These are phyloP conservation scores for Neuroterus valhalla DNA, from an alignment of 1,140 invertebrate species.

Conservation along the genomic window DNA sequence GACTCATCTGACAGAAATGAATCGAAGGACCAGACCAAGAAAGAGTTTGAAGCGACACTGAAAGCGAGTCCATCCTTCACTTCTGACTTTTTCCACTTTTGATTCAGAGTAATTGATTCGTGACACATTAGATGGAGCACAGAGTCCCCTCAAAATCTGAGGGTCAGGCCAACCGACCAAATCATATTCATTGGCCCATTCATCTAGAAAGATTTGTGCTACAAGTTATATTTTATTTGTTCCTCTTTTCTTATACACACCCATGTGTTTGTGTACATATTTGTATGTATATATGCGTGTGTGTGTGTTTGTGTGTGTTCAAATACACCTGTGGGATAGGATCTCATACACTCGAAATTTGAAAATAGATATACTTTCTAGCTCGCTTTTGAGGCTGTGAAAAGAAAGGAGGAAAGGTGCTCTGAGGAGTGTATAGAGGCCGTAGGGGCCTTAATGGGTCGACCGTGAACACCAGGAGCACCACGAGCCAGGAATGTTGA, in stretches of 20 bases:
- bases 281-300: too few relatives aligned
- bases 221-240: slow-evolving; percentile 46
- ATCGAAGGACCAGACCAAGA: too few relatives aligned
- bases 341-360: slow-evolving; percentile 36
- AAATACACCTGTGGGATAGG: slow-evolving; percentile 34
- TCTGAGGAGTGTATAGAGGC: slow-evolving; percentile 19
- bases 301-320: background rate
- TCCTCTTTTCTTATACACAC: slow-evolving; percentile 33
- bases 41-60: too few relatives aligned
- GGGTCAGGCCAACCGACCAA: slow-evolving; percentile 42
- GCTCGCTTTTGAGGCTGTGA: slow-evolving; percentile 6
- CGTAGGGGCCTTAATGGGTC: slow-evolving; percentile 44
- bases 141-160: slow-evolving; percentile 33
- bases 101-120: slow-evolving; percentile 56
- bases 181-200: slow-evolving; percentile 61
- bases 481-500: slow-evolving; percentile 63
- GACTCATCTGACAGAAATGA: too few relatives aligned
- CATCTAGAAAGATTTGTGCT: slow-evolving; percentile 58
- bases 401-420: slow-evolving; percentile 23
- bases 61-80: slow-evolving; percentile 35
- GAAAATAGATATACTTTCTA: slow-evolving; percentile 32
- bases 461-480: slow-evolving; percentile 52
- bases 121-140: slow-evolving; percentile 55
- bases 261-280: background rate
- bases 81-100: slow-evolving; percentile 57